A percentile compares a stretch with the other conserved stretches of the same genome.
These are phyloP conservation scores for Drosophila equinoxialis DNA, from an alignment of 1,140 invertebrate genomes.

Conservation along the genomic window DNA sequence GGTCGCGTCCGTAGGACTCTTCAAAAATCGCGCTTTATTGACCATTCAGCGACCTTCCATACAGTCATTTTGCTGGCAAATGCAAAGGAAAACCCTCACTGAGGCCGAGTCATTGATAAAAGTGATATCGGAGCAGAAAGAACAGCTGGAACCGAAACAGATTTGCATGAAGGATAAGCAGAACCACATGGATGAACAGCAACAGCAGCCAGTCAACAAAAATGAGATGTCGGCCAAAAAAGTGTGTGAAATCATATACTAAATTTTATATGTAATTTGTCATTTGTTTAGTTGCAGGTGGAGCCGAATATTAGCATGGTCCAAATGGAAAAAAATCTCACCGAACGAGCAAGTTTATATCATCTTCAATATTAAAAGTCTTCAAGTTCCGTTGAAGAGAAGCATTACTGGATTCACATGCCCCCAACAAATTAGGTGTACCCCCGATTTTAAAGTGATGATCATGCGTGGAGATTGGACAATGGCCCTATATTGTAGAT, in stretches of 20 bases:
- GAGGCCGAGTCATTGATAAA: not conserved
- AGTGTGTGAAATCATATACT: too few relatives aligned
- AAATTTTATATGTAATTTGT: too few relatives aligned
- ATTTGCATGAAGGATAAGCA: too few relatives aligned
- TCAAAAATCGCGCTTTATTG: not conserved
- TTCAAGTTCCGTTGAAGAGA: slow-evolving; percentile 22
- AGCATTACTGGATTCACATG: not conserved
- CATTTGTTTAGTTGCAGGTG: too few relatives aligned
- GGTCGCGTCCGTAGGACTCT: not conserved
- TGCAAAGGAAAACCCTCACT: not conserved
- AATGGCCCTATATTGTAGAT: too few relatives aligned
- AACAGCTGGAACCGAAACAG: too few relatives aligned
- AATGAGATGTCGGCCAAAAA: too few relatives aligned
- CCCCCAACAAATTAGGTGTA: slow-evolving; percentile 17
- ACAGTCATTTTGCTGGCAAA: not conserved
- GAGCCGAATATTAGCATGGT: too few relatives aligned
- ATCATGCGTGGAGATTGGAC: too few relatives aligned
- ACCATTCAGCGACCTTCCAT: not conserved
- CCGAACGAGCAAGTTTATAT: too few relatives aligned
- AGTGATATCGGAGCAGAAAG: not conserved
- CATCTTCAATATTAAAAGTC: slow-evolving; percentile 42
- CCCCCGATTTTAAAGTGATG: too few relatives aligned
- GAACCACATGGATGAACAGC: not conserved
- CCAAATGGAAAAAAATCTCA: too few relatives aligned
- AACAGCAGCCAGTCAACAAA: not conserved